Evolutionary conservation across 2,888 invertebrate species (phyloP).

Genomic region (Blomia tropicalis): DNA sequence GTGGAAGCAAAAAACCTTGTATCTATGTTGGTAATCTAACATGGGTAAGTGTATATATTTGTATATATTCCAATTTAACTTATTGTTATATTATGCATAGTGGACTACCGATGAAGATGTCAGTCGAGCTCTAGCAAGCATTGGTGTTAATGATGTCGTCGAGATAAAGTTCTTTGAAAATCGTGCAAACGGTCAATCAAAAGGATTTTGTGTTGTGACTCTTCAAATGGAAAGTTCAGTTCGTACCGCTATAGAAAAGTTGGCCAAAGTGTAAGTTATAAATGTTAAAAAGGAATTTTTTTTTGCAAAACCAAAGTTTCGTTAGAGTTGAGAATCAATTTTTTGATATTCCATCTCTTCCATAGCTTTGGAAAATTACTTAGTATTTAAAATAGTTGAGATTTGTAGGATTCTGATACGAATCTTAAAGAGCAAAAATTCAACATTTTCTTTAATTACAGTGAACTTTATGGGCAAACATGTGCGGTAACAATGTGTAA

Average conservation of each 20-base stretch:
- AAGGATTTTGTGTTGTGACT: slow-evolving; percentile 91
- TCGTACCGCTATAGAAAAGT: slow-evolving; percentile 71
- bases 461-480: slow-evolving; percentile 79
- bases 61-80: too few species aligned
- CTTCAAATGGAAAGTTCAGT: slow-evolving; percentile 81
- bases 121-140: slow-evolving; percentile 65
- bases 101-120: slow-evolving; percentile 97
- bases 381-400: slow-evolving; percentile 1
- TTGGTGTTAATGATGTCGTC: slow-evolving; percentile 79
- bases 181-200: slow-evolving; percentile 92
- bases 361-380: slow-evolving; percentile 15
- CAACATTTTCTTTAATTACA: slow-evolving; percentile 21
- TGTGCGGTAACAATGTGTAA: slow-evolving; percentile 88
- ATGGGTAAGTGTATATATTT: slow-evolving; percentile 80
- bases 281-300: background rate
- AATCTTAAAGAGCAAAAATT: slow-evolving; percentile 15
- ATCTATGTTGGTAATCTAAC: slow-evolving; percentile 96
- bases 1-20: slow-evolving; percentile 33
- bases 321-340: background rate
- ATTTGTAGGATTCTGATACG: slow-evolving; percentile 8
- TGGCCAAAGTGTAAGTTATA: slow-evolving; percentile 55
- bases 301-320: slow-evolving; percentile 1
- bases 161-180: slow-evolving; percentile 99
- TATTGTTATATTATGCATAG: slow-evolving; percentile 43
- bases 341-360: slow-evolving; percentile 8